These are phyloP conservation scores for Piezodorus guildinii DNA, from an alignment of 1,140 invertebrate genomes.

Conservation along the genomic window DNA sequence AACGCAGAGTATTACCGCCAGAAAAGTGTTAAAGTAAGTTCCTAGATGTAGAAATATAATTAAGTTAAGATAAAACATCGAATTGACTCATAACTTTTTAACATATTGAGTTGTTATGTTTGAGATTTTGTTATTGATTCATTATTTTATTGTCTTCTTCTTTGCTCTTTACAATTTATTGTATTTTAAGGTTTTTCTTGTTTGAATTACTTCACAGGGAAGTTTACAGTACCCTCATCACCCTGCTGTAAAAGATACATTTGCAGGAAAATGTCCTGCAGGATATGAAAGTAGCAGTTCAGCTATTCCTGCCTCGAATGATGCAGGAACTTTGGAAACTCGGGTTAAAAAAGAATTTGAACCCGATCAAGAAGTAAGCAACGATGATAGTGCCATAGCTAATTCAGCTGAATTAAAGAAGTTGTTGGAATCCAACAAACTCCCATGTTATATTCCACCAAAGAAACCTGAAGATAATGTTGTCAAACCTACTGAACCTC, in stretches of 20 bases:
- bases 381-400: background rate
- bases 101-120: too few relatives aligned
- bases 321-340: background rate
- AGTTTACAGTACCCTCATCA: slow-evolving; percentile 51
- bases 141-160: too few relatives aligned
- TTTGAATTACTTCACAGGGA: slow-evolving; percentile 28
- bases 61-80: background rate
- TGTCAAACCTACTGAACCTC: slow-evolving; percentile 34
- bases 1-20: slow-evolving; percentile 55
- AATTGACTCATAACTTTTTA: too few relatives aligned
- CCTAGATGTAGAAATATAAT: too few relatives aligned
- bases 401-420: background rate
- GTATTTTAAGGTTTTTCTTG: background rate
- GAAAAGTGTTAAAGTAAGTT: slow-evolving; percentile 35
- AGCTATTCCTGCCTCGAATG: background rate
- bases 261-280: slow-evolving; percentile 34
- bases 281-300: background rate
- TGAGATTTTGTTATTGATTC: too few relatives aligned
- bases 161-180: background rate
- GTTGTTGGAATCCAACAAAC: background rate
- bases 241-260: slow-evolving; percentile 54
- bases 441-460: slow-evolving; percentile 35
- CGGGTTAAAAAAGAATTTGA: background rate
- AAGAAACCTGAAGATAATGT: slow-evolving; percentile 34
- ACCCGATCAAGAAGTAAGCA: background rate